Base-by-base conservation (phyloP, 2,888 invertebrate species). In the Volucella zonaria region DNA sequence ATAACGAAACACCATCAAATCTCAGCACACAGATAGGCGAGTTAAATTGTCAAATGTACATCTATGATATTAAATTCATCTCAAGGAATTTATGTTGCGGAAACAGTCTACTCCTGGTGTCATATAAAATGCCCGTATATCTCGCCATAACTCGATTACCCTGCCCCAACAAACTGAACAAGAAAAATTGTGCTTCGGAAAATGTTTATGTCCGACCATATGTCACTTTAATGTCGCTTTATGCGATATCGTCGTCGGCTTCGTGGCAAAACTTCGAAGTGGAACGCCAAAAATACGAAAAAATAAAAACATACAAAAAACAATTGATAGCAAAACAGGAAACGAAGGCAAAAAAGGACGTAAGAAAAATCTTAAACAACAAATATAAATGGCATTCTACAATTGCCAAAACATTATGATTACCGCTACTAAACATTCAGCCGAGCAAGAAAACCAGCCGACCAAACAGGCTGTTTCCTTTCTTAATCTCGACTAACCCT, bases 331-430 rank as follows among this genome's bases (percentile, higher is more conserved):
- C 3, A 31, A 31, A 38, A n/a, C 12, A 47, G 9, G 42, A 52
- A 3, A 42, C 54, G 54, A 43, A 62, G 1, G 38, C 31, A 45
- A 66, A 66, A 67, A 66, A 61, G 59, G 54, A 71, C 42, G 54
- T 52, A 76, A 58, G 70, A 67, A 56, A 68, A 75, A 43, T 52
- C 59, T 49, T 71, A 54, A 47, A 49, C 76, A 68, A 68, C 42
- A 75, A 81, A 74, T 61, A 74, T 54, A 62, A 61, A 73, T 66
- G 47, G 52, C 42, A 40, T 76, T 80, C 75, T 79, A 80, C 75
- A 85, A 80, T 80, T 85, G 80, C 76, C 76, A 85, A 76, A 80
- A 85, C 82, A 83, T 83, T 85, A 85, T 85, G 83, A 85, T 80
- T 85, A 85, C 71, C 61, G 61, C 71, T 23, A 67, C 71, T 67